Percentiles rank a stretch among this genome's conserved stretches.
Conservation (phyloP, 2,888 invertebrate genomes). For the Colletes collaris region DNA sequence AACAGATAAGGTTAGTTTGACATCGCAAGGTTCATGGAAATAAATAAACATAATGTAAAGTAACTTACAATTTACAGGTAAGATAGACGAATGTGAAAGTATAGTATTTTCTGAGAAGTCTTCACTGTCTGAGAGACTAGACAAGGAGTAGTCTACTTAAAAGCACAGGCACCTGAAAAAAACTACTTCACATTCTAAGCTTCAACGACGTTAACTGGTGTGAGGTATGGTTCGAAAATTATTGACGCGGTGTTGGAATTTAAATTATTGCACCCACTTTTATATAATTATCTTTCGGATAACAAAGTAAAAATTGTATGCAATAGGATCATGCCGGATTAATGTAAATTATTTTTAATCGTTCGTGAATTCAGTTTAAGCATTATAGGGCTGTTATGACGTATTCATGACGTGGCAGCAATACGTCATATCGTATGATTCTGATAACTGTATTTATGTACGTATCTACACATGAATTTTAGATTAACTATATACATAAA, state of each 20-base stretch:
- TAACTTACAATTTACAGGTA: conserved; percentile 43
- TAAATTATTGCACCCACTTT: neutral
- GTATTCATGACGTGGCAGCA: conserved; percentile 29
- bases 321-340: neutral
- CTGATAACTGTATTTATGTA: neutral
- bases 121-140: conserved; percentile 10
- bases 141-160: conserved; percentile 19
- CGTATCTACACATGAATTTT: neutral
- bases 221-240: conserved; percentile 41
- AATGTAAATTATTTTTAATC: conserved; percentile 7
- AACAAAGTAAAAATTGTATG: neutral
- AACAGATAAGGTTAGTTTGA: conserved; percentile 31
- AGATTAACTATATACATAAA: conserved; percentile 4
- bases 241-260: conserved; percentile 22
- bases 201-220: conserved; percentile 30
- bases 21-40: neutral
- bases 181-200: conserved; percentile 53
- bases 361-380: conserved; percentile 11
- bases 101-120: conserved; percentile 14
- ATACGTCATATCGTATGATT: conserved; percentile 56
- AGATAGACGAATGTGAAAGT: conserved; percentile 3
- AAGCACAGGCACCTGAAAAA: conserved; percentile 32
- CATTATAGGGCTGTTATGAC: conserved; percentile 17
- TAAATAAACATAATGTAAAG: neutral
- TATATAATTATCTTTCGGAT: neutral